Evolutionary conservation across 1,140 invertebrate genomes (phyloP), one percentile per base, ranked within the genome.

Genomic region (Pachypsylla venusta): DNA sequence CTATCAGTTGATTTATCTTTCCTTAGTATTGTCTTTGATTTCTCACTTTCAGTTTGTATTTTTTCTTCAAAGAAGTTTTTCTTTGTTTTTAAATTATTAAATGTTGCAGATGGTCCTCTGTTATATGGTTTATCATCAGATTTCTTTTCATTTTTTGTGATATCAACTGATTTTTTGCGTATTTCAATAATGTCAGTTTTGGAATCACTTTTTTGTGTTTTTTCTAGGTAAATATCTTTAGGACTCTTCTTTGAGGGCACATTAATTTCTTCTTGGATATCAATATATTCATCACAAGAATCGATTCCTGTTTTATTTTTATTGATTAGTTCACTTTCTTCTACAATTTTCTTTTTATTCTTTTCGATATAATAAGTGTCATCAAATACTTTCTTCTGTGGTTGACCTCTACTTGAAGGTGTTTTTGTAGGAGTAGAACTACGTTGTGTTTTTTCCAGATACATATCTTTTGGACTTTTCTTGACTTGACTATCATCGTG

Each of bases 11-110:
- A 42, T 28, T 24, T n/a, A 53, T 24, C 35, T 4, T 14, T 59
- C 24, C 22, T 59, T 28, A 53, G 53, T 19, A 30, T 27, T 0
- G 53, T 25, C 10, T 54, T 57, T 7, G 61, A 61, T 10, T 24
- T 22, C 35, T 62, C 56, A 19, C n/a, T 19, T 48, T 48, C 27
- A 28, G 57, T 58, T 54, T 35, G 22, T 56, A 61, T n/a, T 25
- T 59, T 54, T 42, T 63, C 54, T 65, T 61, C 25, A 53, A 55
- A 39, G 24, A 42, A 35, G 40, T 53, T 35, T 56, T 56, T 55
- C 26, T 35, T 57, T 24, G 30, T 42, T 54, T 60, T 57, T 16
- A 30, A 4, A 14, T 58, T 25, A n/a, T 59, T 59, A 19, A 48
- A 48, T 19, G 7, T 48, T 7, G 42, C 22, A 5, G 42, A 48